phyloP scores from a whole-genome alignment of 2,113 vertebrate genomes.

The Chrysochloris asiatica region DNA sequence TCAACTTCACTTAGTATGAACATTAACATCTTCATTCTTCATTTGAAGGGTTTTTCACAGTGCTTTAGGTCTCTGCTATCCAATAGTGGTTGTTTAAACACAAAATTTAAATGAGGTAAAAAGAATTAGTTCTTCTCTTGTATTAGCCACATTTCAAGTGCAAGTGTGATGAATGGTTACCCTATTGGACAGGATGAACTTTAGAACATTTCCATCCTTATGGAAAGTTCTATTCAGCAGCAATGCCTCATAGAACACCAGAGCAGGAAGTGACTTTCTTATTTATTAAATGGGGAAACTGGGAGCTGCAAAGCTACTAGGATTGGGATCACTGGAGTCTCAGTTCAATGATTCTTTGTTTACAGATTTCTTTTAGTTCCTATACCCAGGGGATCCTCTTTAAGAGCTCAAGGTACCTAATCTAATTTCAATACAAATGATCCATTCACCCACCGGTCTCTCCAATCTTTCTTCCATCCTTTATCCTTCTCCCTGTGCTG shows the following conservation, averaged over 20 bases:
- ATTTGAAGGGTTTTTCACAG: not conserved
- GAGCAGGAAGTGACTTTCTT: constrained; percentile 42
- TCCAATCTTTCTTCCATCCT: not conserved
- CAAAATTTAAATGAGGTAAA: constrained; percentile 37
- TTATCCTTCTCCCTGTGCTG: not conserved
- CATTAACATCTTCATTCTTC: not conserved
- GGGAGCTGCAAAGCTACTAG: constrained; percentile 7
- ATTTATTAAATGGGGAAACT: constrained; percentile 53
- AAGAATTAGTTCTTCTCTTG: not conserved
- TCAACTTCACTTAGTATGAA: not conserved
- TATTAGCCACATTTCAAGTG: not conserved
- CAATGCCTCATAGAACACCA: not conserved
- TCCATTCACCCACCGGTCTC: not conserved
- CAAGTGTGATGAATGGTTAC: not conserved
- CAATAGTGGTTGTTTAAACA: not conserved
- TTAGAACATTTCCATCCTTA: constrained; percentile 33
- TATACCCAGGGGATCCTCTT: not conserved
- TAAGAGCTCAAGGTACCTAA: not conserved
- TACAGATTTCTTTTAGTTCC: constrained; percentile 47
- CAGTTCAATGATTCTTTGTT: constrained; percentile 61
- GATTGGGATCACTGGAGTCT: constrained; percentile 37
- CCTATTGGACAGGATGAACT: constrained; percentile 3
- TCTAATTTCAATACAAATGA: not conserved
- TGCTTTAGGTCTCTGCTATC: not conserved
- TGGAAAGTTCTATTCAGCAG: constrained; percentile 16